phyloP scores from a whole-genome alignment of 2,113 vertebrate genomes.

The Siniperca chuatsi region DNA sequence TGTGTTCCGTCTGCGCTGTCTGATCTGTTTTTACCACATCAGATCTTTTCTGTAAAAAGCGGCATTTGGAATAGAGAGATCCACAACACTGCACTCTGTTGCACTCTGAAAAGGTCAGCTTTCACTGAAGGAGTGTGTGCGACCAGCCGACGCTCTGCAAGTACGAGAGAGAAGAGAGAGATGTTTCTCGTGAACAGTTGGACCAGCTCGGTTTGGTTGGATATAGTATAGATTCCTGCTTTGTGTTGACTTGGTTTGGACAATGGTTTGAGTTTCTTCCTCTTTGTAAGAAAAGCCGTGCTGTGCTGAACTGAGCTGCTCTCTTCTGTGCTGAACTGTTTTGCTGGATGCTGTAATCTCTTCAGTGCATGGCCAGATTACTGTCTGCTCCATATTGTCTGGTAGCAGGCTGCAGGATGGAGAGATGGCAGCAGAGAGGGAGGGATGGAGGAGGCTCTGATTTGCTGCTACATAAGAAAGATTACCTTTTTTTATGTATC shows the following conservation, averaged over 20 bases:
- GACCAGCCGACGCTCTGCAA: slow-evolving; percentile 44
- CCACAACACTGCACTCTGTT: slow-evolving; percentile 65
- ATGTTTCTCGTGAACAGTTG: slow-evolving; percentile 29
- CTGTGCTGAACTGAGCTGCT: slow-evolving; percentile 60
- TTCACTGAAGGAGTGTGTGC: slow-evolving; percentile 63
- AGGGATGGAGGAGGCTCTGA: slow-evolving; percentile 51
- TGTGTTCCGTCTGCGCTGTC: slow-evolving; percentile 16
- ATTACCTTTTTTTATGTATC: slow-evolving; percentile 76
- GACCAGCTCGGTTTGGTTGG: slow-evolving; percentile 32
- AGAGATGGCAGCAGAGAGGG: slow-evolving; percentile 51
- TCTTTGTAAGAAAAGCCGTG: slow-evolving; percentile 7
- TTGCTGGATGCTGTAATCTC: slow-evolving; percentile 78
- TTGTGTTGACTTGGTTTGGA: slow-evolving; percentile 27
- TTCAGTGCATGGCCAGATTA: slow-evolving; percentile 78
- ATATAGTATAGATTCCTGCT: slow-evolving; percentile 21
- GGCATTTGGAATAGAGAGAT: slow-evolving; percentile 76
- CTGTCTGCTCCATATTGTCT: slow-evolving; percentile 80
- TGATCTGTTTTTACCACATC: slow-evolving; percentile 57
- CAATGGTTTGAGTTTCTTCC: slow-evolving; percentile 1
- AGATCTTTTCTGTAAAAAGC: slow-evolving; percentile 69
- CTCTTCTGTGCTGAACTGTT: slow-evolving; percentile 64
- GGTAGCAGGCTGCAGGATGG: slow-evolving; percentile 62
- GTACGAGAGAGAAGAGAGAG: slow-evolving; percentile 14
- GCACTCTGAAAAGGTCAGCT: slow-evolving; percentile 78
- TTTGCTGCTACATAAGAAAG: slow-evolving; percentile 72